phyloP scores from a whole-genome alignment of 23 tunicate genomes.

The Styela clava region DNA sequence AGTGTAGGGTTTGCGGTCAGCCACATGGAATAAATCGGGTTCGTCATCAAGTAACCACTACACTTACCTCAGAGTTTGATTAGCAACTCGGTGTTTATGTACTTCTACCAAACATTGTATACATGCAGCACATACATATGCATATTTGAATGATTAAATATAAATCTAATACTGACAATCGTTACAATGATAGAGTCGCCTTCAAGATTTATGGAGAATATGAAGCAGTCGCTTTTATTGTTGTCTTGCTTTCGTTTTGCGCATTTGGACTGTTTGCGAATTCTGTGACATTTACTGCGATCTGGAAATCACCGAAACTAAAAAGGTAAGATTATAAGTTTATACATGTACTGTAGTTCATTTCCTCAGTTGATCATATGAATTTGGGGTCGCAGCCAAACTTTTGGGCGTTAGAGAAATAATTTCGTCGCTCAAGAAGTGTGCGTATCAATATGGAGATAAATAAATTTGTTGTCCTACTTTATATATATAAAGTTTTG shows the following conservation, averaged over 20 bases:
- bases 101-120: not conserved
- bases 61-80: not conserved
- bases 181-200: not conserved
- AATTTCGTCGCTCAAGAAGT: too few species aligned
- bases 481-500: too few species aligned
- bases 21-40: not conserved
- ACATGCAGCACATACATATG: too few species aligned
- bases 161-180: not conserved
- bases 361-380: not conserved
- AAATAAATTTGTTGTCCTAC: too few species aligned
- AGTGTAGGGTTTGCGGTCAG: too few species aligned
- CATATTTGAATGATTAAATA: too few species aligned
- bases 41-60: not conserved
- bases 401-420: not conserved
- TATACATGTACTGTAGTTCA: not conserved
- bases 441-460: too few species aligned
- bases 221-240: not conserved
- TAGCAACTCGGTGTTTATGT: not conserved
- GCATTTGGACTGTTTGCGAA: slow-evolving; percentile 3
- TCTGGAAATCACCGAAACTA: slow-evolving; percentile 7
- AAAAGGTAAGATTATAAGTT: not conserved
- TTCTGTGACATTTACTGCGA: not conserved
- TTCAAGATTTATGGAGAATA: not conserved
- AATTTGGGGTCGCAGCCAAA: not conserved
- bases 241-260: not conserved